A percentile compares a stretch with the other conserved stretches of the same genome.
Evolutionary conservation across 1,140 invertebrate species (phyloP).

Genomic region (Portunus trituberculatus): DNA sequence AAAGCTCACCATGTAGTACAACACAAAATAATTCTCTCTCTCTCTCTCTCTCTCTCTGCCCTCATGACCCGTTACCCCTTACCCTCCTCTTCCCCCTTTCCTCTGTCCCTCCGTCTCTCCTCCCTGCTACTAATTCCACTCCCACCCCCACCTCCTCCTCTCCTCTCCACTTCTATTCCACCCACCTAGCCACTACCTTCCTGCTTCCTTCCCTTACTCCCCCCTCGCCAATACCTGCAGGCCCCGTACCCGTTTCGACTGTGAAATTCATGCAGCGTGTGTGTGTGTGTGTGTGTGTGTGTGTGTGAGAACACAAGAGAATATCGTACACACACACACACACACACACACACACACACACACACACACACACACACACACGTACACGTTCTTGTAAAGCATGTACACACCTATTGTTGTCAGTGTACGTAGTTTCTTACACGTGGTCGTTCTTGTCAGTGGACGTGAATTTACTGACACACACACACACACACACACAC

Average conservation of each 20-base stretch:
- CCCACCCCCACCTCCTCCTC: not conserved
- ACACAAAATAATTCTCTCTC: not conserved
- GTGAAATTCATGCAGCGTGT: constrained; percentile 8
- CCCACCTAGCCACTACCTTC: not conserved
- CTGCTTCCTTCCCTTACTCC: not conserved
- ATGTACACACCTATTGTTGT: not conserved
- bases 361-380: not conserved
- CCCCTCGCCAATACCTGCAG: not conserved
- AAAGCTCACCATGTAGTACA: not conserved
- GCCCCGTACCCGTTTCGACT: not conserved
- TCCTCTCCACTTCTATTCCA: not conserved
- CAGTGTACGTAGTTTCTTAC: no score
- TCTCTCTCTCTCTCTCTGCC: not conserved
- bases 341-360: not conserved
- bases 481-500: constrained; percentile 4
- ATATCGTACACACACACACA: not conserved
- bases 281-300: constrained; percentile 45
- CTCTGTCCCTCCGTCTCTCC: not conserved
- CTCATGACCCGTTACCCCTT: not conserved
- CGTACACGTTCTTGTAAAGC: not conserved
- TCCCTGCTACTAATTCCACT: not conserved
- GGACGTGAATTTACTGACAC: no score
- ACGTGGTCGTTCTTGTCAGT: no score
- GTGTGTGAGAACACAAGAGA: not conserved
- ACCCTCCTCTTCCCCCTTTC: not conserved